Evolutionary conservation across 2,113 vertebrate species (phyloP), one percentile per base, ranked within the genome.

Genomic region (Lycaon pictus): DNA sequence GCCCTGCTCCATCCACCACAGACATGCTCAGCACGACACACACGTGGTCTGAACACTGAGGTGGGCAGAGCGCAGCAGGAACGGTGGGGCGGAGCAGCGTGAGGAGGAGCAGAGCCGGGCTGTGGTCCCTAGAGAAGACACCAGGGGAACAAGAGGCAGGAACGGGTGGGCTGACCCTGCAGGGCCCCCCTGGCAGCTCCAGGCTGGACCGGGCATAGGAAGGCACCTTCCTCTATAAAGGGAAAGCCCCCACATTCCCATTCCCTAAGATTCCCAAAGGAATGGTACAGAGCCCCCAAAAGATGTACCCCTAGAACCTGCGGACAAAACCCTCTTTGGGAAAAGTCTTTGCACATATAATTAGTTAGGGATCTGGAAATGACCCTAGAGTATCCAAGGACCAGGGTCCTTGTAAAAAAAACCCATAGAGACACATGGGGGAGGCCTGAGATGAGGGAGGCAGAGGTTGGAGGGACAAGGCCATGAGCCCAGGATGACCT

Each of bases 401-500:
- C 15, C 19, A 4, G 7, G 4, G 37, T 22, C 72, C 55, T 71
- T 35, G 3, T n/a, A 37, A 74, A 23, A 23, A 17, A 74, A 9
- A 37, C 29, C 29, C 1, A 22, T 3, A 11, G 67, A 67, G 15
- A 17, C 37, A 27, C 1, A 5, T 16, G 15, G 69, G 23, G 37
- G 13, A 58, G 60, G 60, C 32, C 58, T 0, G 19, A 4, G 20
- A 20, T 13, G 6, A 83, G 7, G 7, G 67, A 51, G 29, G 29
- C 29, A 11, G 37, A 58, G 23, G 55, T 12, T 1, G 32, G 11
- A 55, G 19, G 4, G 63, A n/a, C 2, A 2, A 1, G 2, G 37
- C 22, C 72, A 25, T 4, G 4, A 16, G 29, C 55, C 32, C 82
- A 2, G 63, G 55, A 48, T 0, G 0, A 0, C 51, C 51, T 0